phyloP scores from a whole-genome alignment of 2,888 invertebrate genomes.

The Drosophila melanosoma region DNA sequence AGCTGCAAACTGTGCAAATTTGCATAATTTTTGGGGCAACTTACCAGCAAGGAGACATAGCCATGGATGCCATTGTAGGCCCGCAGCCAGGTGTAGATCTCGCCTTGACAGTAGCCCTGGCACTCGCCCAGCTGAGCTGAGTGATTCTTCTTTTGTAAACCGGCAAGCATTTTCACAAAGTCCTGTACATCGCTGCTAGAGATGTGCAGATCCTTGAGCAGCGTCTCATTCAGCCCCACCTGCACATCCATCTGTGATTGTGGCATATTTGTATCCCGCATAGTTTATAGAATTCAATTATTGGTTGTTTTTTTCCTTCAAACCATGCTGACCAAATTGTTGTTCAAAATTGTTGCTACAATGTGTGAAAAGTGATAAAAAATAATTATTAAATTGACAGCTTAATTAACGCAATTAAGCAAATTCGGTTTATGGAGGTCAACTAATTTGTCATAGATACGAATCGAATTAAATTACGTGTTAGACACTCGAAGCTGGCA shows the following conservation, averaged over 20 bases:
- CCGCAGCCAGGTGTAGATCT: conserved; percentile 87
- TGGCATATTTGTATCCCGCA: conserved; percentile 58
- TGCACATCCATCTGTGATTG: conserved; percentile 18
- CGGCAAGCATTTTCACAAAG: conserved; percentile 72
- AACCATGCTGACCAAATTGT: conserved; percentile 27
- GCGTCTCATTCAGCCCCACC: conserved; percentile 45
- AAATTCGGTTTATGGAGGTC: neutral
- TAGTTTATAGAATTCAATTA: neutral
- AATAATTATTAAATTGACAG: neutral
- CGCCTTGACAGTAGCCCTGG: conserved; percentile 87
- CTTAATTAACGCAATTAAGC: conserved; percentile 9
- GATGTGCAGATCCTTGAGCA: conserved; percentile 57
- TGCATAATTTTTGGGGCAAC: conserved; percentile 65
- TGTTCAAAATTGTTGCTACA: neutral
- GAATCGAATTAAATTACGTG: neutral
- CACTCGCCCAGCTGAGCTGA: conserved; percentile 68
- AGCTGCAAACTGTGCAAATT: conserved; percentile 1
- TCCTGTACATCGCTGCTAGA: conserved; percentile 74
- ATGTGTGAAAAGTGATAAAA: neutral
- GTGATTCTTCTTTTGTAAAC: conserved; percentile 59
- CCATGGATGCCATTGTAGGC: conserved; percentile 91
- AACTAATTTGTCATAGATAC: conserved; percentile 11
- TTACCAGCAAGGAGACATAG: conserved; percentile 92
- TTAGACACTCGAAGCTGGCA: neutral
- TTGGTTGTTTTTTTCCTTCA: neutral